Evolutionary conservation across 1,140 invertebrate species (phyloP), one percentile per base, ranked within the genome.

Genomic region (Cydia splendana): DNA sequence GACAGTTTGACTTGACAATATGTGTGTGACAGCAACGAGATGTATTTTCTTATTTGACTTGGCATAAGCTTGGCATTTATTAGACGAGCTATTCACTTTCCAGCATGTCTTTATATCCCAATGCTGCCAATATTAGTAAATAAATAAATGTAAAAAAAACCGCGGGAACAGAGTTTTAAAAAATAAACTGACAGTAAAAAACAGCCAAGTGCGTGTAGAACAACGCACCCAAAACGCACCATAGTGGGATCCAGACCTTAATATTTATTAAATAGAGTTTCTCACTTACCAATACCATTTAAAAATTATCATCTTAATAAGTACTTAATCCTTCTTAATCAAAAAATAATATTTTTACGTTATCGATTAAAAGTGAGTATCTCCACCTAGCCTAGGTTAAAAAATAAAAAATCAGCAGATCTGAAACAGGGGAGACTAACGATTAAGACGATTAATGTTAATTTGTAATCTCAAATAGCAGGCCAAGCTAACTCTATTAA

Each of bases 41-140:
- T 42, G 67, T 71, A 71, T 71, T 71, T 71, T 71, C 30, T 15
- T 38, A 38, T 18, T 34, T 38, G 2, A 45, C 67, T 71, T 71
- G 65, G 65, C 28, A 4, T 57, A 38, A n/a, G 12, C 28, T 69
- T 30, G 30, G 24, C 24, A 67, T 71, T 20, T 42, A 12, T 38
- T 38, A 7, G 5, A 42, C 6, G 0, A 18, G 2, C 34, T n/a
- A 71, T 71, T 71, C 67, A 71, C 67, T 71, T n/a, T 45, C 28
- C 67, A 71, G 67, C 38, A 10, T 2, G 2, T 0, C 5, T 24
- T 62, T 12, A 24, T 62, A 24, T 12, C 2, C 7, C 18, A 62
- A 5, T 20, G 53, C n/a, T 57, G 53, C 53, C 53, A 48, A 57
- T 4, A 9, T 18, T 18, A 18, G n/a, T 15, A n/a, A 57, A 18